Evolutionary conservation across 1,140 invertebrate genomes (phyloP), one percentile per base, ranked within the genome.

Genomic region (Oreohelix idahoensis): DNA sequence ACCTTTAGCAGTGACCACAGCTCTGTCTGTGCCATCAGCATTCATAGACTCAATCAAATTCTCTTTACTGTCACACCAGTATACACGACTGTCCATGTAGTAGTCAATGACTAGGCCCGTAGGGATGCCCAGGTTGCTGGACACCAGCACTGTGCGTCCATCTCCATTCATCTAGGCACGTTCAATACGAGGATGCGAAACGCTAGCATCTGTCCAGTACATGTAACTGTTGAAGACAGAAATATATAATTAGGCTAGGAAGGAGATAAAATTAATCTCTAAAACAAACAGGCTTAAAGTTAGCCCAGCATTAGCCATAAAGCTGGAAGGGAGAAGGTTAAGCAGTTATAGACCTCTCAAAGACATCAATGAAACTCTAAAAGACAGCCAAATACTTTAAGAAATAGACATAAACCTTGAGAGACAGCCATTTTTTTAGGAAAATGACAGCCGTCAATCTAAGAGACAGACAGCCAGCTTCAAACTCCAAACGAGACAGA

Each of bases 11-110:
- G 97, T 87, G 20, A 97, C 95, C 10, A 95, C 93, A 83, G 95
- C 95, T 58, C 97, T 93, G 81, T 96, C 95, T 0, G 94, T 94
- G 0, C 98, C 98, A 92, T 99, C 97, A 70, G 94, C 94, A 79
- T 95, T 95, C 93, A 98, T 96, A 26, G 95, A 93, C 85, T 99
- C 98, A 83, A 99, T 99, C 0, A 95, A 96, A 86, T 98, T 98
- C 8, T 98, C 92, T 91, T 99, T 99, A 0, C 96, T 96, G 91
- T 99, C 98, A 0, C 96, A 96, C 98, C 98, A 99, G 91, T 97
- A 99, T 1, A 99, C 93, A 0, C 96, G 94, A 81, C 96, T 95
- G 95, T 97, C 97, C 0, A 96, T 95, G 82, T 88, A 89, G 87
- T 96, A 96, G 91, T 99, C 98, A 38, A 99, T 96, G 0, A 97